These are phyloP conservation scores for Holothuria scabra DNA, from an alignment of 53 echinoderm and acorn worm species.

Conservation along the genomic window DNA sequence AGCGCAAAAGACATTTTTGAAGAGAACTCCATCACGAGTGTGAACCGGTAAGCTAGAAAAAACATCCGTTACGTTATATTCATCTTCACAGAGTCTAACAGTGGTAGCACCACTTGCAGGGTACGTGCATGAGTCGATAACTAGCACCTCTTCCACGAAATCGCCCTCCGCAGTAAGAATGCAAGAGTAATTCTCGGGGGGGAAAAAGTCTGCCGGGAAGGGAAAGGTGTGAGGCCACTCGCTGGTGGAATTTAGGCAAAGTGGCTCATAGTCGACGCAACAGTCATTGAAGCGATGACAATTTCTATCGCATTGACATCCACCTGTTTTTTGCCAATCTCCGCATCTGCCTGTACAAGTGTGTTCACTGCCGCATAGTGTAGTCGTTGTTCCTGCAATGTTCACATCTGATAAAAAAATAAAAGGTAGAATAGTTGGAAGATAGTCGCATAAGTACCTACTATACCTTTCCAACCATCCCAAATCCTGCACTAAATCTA, in stretches of 20 bases:
- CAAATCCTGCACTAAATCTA: no score
- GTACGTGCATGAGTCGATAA: slow-evolving; percentile 19
- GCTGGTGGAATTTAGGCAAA: slow-evolving; percentile 8
- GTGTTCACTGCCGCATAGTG: slow-evolving; percentile 44
- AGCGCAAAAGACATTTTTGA: slow-evolving; percentile 78
- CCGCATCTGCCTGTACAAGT: slow-evolving; percentile 54
- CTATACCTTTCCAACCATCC: no score
- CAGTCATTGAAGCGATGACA: slow-evolving; percentile 51
- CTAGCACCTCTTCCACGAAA: slow-evolving; percentile 19
- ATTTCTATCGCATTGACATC: slow-evolving; percentile 47
- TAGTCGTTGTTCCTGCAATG: slow-evolving; percentile 8
- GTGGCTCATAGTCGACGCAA: slow-evolving; percentile 43
- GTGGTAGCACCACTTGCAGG: not conserved
- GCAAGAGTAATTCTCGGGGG: not conserved
- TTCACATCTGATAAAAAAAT: slow-evolving; percentile 23
- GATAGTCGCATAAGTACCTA: no score
- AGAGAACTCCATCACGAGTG: slow-evolving; percentile 51
- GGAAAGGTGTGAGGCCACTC: not conserved
- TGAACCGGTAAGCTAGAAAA: slow-evolving; percentile 69
- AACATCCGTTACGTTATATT: slow-evolving; percentile 52
- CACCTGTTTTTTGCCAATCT: slow-evolving; percentile 31
- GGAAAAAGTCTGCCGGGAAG: not conserved
- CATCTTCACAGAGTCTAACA: slow-evolving; percentile 37
- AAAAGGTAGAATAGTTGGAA: not conserved
- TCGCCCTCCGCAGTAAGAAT: not conserved